Evolutionary conservation across 2,113 vertebrate species (phyloP), one percentile per base, ranked within the genome.

Genomic region (Oreocharis arfaki): DNA sequence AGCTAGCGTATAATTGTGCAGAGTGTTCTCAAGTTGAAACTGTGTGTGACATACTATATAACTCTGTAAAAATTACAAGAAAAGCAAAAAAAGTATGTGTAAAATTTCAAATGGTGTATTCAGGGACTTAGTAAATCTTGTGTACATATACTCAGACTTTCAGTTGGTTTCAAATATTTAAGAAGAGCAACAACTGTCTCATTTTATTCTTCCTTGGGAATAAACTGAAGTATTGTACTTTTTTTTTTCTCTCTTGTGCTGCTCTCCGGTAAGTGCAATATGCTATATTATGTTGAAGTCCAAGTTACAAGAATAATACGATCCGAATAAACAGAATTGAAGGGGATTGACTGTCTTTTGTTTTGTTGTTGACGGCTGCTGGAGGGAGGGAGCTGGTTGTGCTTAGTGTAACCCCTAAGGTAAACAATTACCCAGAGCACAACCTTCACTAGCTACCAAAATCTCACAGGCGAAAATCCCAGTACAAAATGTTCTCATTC

Each of bases 211-310:
- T 95, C 83, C 63, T 84, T 73, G 76, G 65, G 60, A 91, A 80
- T 91, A 90, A 93, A 94, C n/a, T 37, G 90, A 96, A 91, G 39
- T 91, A 78, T 83, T 96, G 94, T 98, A 87, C 87, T 90, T 80
- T 91, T 95, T 77, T 77, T 28, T 79, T 15, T 94, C 84, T 97
- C 93, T 97, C 76, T 97, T 90, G 87, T 98, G 98, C 98, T 97
- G 97, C 98, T 98, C 96, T 97, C 97, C 37, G 76, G 92, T 98
- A 98, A 98, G 98, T 98, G 98, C 98, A 98, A 98, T 97, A 98
- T 94, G 94, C 95, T 96, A 96, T 96, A 70, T 95, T 89, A 95
- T 85, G 79, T 96, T 93, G 75, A 95, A 95, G 65, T 95, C 92
- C 53, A 91, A 96, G 67, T 78, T 93, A 84, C 67, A 30, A 79